These are phyloP conservation scores for Helostoma temminkii DNA, from an alignment of 2,797 vertebrate species.

Conservation along the genomic window DNA sequence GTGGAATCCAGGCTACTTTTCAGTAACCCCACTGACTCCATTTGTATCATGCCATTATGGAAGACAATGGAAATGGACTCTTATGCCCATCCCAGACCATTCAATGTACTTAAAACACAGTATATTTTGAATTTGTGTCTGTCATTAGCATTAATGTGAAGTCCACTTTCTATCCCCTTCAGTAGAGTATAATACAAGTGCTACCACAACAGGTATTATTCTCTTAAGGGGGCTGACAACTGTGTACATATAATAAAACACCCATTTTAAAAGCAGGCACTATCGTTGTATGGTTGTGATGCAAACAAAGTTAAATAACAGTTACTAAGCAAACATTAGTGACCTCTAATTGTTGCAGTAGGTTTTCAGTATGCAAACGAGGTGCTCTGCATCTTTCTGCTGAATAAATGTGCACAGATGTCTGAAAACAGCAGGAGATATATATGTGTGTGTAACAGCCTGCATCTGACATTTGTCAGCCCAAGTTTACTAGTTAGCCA, in stretches of 20 bases:
- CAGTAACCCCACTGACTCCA: slow-evolving; percentile 64
- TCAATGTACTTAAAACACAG: slow-evolving; percentile 51
- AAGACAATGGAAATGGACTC: slow-evolving; percentile 64
- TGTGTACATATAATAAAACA: slow-evolving; percentile 1
- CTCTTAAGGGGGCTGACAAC: slow-evolving; percentile 20
- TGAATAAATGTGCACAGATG: slow-evolving; percentile 7
- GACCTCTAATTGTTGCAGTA: background rate
- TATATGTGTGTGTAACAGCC: slow-evolving; percentile 32
- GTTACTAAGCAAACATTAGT: slow-evolving; percentile 20
- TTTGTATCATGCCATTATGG: slow-evolving; percentile 70
- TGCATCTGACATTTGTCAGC: slow-evolving; percentile 49
- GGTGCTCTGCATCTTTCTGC: background rate
- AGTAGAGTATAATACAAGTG: slow-evolving; percentile 27
- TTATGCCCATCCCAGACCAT: slow-evolving; percentile 45
- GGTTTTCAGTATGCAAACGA: slow-evolving; percentile 14
- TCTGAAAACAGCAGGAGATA: slow-evolving; percentile 3
- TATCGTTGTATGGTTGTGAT: slow-evolving; percentile 7
- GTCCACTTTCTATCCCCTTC: slow-evolving; percentile 36
- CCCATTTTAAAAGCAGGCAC: slow-evolving; percentile 31
- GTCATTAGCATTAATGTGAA: slow-evolving; percentile 51
- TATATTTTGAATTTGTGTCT: slow-evolving; percentile 47
- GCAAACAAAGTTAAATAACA: slow-evolving; percentile 17
- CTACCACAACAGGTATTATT: slow-evolving; percentile 15
- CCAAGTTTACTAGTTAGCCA: slow-evolving; percentile 24
- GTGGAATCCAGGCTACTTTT: slow-evolving; percentile 33